A percentile compares a stretch with the other conserved stretches of the same genome.
phyloP scores from a whole-genome alignment of 1,140 invertebrate species.

The Proctacanthus coquilletti region DNA sequence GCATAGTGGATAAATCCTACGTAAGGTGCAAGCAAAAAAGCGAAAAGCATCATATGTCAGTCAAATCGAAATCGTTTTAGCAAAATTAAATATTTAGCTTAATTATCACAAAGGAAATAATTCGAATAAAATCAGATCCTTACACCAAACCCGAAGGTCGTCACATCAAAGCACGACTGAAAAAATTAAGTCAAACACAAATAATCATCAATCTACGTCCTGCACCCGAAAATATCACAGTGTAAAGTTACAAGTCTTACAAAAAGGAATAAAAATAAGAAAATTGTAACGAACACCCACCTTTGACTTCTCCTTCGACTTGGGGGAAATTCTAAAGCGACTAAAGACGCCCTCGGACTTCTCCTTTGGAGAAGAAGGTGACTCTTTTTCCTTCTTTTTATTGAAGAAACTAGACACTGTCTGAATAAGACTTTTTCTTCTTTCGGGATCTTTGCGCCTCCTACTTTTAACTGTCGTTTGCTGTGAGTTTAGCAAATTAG shows the following conservation, averaged over 20 bases:
- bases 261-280: no score
- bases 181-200: conserved; percentile 12
- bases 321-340: conserved; percentile 44
- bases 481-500: conserved; percentile 36
- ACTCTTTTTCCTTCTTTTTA: conserved; percentile 31
- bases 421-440: conserved; percentile 69
- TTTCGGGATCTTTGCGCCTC: conserved; percentile 46
- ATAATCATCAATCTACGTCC: not conserved
- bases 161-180: conserved; percentile 35
- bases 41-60: conserved; percentile 12
- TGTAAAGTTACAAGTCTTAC: no score
- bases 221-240: no score
- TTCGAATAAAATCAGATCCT: conserved; percentile 20
- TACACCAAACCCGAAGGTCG: conserved; percentile 33
- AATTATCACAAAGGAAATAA: conserved; percentile 23
- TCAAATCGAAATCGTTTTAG: conserved; percentile 9
- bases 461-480: conserved; percentile 26
- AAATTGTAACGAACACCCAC: no score
- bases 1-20: no score
- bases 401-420: conserved; percentile 67
- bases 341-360: conserved; percentile 37
- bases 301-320: conserved; percentile 52
- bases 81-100: conserved; percentile 17
- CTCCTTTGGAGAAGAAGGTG: conserved; percentile 23
- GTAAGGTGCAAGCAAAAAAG: conserved; percentile 14